Percentiles rank a stretch among this genome's conserved stretches.
These are phyloP conservation scores for Doryteuthis pealeii DNA, from an alignment of 1,140 invertebrate genomes.

Conservation along the genomic window DNA sequence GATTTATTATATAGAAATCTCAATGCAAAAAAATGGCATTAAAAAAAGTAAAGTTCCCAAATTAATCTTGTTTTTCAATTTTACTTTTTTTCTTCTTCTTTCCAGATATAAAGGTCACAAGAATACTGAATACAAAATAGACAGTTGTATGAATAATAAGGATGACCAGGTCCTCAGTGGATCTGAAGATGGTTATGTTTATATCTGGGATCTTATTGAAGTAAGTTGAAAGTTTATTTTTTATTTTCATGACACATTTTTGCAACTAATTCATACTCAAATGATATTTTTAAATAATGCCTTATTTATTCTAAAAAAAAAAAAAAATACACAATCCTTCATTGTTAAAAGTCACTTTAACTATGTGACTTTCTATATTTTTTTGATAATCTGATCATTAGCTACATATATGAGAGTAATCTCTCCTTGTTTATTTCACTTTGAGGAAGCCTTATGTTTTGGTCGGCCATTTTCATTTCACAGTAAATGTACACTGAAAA, in stretches of 20 bases:
- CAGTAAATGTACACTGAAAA: no score
- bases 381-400: background rate
- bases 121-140: constrained; percentile 78
- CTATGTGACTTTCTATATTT: background rate
- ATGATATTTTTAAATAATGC: background rate
- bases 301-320: background rate
- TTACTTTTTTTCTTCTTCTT: background rate
- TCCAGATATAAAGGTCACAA: constrained; percentile 76
- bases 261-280: background rate
- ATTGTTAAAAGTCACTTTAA: background rate
- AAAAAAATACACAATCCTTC: background rate
- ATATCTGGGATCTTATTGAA: constrained; percentile 85
- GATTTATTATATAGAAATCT: no score
- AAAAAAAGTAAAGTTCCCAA: no score
- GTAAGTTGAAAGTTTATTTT: constrained; percentile 28
- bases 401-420: no score
- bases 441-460: no score
- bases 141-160: constrained; percentile 78
- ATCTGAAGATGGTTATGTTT: constrained; percentile 81
- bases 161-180: constrained; percentile 86
- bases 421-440: no score
- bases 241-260: background rate
- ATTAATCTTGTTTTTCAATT: no score
- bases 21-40: no score
- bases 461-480: no score